Evolutionary conservation across 1,140 invertebrate species (phyloP).

Genomic region (Drosophila mayri): DNA sequence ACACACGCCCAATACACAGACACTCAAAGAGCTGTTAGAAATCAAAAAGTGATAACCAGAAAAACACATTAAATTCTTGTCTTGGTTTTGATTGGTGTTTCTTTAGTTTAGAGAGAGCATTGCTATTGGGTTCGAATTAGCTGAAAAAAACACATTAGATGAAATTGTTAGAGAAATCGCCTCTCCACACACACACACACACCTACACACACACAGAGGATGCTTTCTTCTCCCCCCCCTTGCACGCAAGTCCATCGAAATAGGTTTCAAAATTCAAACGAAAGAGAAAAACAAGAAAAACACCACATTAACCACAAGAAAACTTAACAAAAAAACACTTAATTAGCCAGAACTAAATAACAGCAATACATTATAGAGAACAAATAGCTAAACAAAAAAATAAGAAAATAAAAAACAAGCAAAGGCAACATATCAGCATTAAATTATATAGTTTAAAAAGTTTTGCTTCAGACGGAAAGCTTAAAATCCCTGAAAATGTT

Average conservation of each 20-base stretch:
- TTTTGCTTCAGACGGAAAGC: slow-evolving; percentile 1
- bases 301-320: background rate
- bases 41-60: slow-evolving; percentile 47
- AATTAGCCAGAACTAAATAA: slow-evolving; percentile 20
- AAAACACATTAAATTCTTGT: slow-evolving; percentile 4
- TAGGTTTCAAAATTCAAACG: slow-evolving; percentile 75
- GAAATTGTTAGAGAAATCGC: slow-evolving; percentile 30
- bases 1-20: slow-evolving; percentile 33
- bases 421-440: slow-evolving; percentile 23
- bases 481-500: background rate
- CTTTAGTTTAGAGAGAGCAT: slow-evolving; percentile 19
- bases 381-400: slow-evolving; percentile 1
- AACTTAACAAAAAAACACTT: slow-evolving; percentile 7
- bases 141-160: slow-evolving; percentile 7
- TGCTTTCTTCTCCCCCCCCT: slow-evolving; percentile 9
- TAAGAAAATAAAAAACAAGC: background rate
- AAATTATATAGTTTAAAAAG: slow-evolving; percentile 2
- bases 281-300: slow-evolving; percentile 1
- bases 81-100: slow-evolving; percentile 21
- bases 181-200: slow-evolving; percentile 21
- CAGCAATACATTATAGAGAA: slow-evolving; percentile 11
- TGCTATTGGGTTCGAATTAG: slow-evolving; percentile 25
- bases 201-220: slow-evolving; percentile 3
- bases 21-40: slow-evolving; percentile 47
- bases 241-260: slow-evolving; percentile 51